Base-by-base conservation (phyloP, 92 coral and sea anemone species). In the Desmophyllum pertusum region DNA sequence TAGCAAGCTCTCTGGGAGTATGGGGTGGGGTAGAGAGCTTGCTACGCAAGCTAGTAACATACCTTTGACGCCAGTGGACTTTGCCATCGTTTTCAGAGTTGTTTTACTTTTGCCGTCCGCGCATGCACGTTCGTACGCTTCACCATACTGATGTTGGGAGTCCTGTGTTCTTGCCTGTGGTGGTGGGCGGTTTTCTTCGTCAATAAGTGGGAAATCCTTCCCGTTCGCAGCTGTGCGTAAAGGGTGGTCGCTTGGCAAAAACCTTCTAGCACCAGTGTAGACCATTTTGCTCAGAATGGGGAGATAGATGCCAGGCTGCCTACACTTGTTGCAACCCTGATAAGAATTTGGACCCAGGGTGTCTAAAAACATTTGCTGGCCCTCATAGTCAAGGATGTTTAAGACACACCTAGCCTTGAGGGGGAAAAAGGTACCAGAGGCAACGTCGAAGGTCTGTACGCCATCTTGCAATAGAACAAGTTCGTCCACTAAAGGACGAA, bases 211-310 rank as follows among this genome's bases (percentile, higher is more conserved):
- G 66, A 59, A 59, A 10, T n/a, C 23, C 66, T 59, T 19, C 23
- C 10, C 66, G 66, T 59, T 59, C 0, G 66, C 17, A 29, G 66
- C 23, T 59, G 66, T 4, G 29, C 66, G 66, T 18, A 59, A 59
- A 59, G 66, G 66, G 66, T 59, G 66, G 66, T 59, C 66, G 23
- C 23, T 10, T 59, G 66, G 66, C 66, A 59, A n/a, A n/a, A 59
- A 59, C 10, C 66, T 23, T 23, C 29, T 19, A 2, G 66, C 10
- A n/a, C 17, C 66, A 59, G 23, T 59, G 66, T 59, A 59, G 29
- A 59, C 66, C 66, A 59, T 59, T 59, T 4, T 59, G 29, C 23
- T 10, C 6, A 59, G 10, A n/a, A 1, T 59, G 33, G 9, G 10
- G 66, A 59, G 66, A 29, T 59, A 59, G 5, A n/a, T 23, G 5